phyloP scores from a whole-genome alignment of 1,140 invertebrate genomes.

The Goniozus legneri region DNA sequence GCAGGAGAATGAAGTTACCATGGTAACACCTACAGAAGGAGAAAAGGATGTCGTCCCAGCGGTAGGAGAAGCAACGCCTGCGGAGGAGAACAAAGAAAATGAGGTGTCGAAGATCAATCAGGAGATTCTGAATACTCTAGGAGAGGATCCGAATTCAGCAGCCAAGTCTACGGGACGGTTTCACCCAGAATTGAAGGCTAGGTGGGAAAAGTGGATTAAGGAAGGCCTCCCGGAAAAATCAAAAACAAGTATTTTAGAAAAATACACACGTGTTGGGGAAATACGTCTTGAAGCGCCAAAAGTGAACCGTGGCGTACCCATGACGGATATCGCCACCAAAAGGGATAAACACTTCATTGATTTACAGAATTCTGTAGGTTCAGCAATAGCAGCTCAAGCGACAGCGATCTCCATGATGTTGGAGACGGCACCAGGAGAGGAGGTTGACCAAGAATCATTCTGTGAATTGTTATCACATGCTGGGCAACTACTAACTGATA shows the following conservation, averaged over 20 bases:
- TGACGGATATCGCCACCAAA: constrained; percentile 17
- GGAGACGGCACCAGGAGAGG: constrained; percentile 2
- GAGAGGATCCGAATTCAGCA: constrained; percentile 1
- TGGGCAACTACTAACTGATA: constrained; percentile 3
- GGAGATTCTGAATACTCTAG: background rate
- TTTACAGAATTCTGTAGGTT: constrained; percentile 18
- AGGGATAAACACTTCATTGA: constrained; percentile 18
- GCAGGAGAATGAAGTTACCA: background rate
- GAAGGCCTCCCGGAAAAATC: constrained; percentile 11
- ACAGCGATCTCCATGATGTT: constrained; percentile 19
- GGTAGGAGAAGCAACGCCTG: background rate
- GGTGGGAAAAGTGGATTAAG: constrained; percentile 7
- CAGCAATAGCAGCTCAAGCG: constrained; percentile 10
- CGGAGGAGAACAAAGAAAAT: background rate
- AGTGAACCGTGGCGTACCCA: background rate
- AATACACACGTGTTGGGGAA: constrained; percentile 11
- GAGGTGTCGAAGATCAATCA: background rate
- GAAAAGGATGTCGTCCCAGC: too few relatives aligned
- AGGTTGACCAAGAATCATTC: background rate
- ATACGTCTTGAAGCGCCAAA: constrained; percentile 3
- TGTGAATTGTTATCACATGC: background rate
- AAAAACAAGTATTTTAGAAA: constrained; percentile 8
- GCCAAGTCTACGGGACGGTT: background rate
- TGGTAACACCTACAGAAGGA: background rate
- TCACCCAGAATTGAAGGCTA: too few relatives aligned